A percentile compares a stretch with the other conserved stretches of the same genome.
These are phyloP conservation scores for Pseudomyrmex gracilis DNA, from an alignment of 1,140 invertebrate species.

Conservation along the genomic window DNA sequence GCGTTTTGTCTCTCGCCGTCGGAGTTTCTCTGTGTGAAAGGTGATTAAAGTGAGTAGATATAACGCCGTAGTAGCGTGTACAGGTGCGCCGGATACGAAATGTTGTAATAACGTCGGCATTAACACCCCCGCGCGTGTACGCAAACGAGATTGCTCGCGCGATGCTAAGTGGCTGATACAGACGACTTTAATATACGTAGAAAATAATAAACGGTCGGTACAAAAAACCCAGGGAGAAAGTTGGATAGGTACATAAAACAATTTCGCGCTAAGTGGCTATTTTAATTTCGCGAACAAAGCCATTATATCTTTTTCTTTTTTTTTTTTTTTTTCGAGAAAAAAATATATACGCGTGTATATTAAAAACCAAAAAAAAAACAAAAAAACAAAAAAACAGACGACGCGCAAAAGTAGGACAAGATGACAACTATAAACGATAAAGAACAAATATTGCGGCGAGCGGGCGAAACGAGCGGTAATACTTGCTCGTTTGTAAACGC, in stretches of 20 bases:
- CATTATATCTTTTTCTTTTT: not conserved
- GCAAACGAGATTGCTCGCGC: constrained; percentile 38
- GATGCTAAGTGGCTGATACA: constrained; percentile 48
- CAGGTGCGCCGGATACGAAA: constrained; percentile 36
- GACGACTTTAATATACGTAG: constrained; percentile 31
- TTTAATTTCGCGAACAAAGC: constrained; percentile 59
- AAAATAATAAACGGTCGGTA: constrained; percentile 40
- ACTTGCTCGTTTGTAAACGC: constrained; percentile 61
- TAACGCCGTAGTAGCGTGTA: constrained; percentile 7
- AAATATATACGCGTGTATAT: no score
- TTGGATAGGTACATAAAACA: constrained; percentile 27
- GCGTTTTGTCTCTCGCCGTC: not conserved
- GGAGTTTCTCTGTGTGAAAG: constrained; percentile 3
- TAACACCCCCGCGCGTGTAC: constrained; percentile 27
- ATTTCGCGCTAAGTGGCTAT: constrained; percentile 34
- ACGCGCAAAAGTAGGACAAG: constrained; percentile 35
- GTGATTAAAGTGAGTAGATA: constrained; percentile 8
- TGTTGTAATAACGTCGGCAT: constrained; percentile 43
- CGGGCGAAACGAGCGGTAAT: constrained; percentile 33
- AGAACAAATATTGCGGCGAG: constrained; percentile 21
- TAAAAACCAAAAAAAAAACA: no score
- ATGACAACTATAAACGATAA: constrained; percentile 28
- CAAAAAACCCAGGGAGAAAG: not conserved
- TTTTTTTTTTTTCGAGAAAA: constrained; percentile 20
- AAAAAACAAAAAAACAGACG: not conserved